Base-by-base conservation (phyloP, 2,888 invertebrate species). In the Salticus scenicus region DNA sequence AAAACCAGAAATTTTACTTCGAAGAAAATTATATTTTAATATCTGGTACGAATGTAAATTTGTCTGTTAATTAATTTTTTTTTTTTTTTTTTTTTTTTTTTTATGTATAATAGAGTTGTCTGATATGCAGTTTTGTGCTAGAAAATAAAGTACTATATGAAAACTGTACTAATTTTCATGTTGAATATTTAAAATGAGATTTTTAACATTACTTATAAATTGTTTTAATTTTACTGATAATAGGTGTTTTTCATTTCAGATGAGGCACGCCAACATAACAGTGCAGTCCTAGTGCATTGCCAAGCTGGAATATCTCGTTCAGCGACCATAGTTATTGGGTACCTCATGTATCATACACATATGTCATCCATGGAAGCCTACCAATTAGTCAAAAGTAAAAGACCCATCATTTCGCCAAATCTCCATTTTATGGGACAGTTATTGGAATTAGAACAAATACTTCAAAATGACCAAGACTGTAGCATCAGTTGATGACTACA, bases 231-330 rank as follows among this genome's bases (percentile, higher is more conserved):
- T 96, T 91, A 96, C 96, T 90, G 96, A 96, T 96, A 92, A 94
- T 94, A 91, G 63, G 4, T 37, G 37, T 86, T 89, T 77, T 80
- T 31, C 90, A 87, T 93, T 93, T 24, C 93, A 95, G 95, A 95
- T 91, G 94, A 94, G 91, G 95, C 94, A 67, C 92, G 94, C 92
- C 94, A 93, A 92, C 93, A 91, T 79, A 95, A 92, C 90, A 94
- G 92, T 90, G 94, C 94, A 90, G 96, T 98, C 57, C 93, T 98
- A 90, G 95, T 98, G 87, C 98, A 98, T 92, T 98, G 98, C 91
- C 98, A 98, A 90, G 98, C 97, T 73, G 98, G 98, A 74, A 96
- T 98, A 72, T 98, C 97, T 78, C 94, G 98, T 89, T 97, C 97
- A 88, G 97, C 98, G 88, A 98, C 98, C 88, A 94, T 98, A 90